These are phyloP conservation scores for Hirtodrosophila trivittata DNA, from an alignment of 2,888 invertebrate genomes.

Conservation along the genomic window DNA sequence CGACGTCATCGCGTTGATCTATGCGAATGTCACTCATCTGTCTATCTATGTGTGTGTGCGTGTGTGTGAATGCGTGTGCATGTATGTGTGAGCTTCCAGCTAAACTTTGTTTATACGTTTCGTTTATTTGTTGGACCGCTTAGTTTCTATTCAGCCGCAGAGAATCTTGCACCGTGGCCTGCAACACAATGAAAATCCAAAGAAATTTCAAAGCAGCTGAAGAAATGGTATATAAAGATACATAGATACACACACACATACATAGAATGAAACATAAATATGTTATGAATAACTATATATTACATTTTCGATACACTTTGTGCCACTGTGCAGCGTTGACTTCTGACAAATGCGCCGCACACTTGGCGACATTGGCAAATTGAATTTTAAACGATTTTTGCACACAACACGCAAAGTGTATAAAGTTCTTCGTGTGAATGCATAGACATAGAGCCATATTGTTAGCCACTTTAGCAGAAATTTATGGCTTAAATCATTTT, in stretches of 20 bases:
- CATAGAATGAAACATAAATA: background rate
- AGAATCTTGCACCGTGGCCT: constrained; percentile 6
- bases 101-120: constrained; percentile 49
- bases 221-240: too few relatives aligned
- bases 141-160: constrained; percentile 14
- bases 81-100: constrained; percentile 6
- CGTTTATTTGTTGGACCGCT: constrained; percentile 43
- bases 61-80: background rate
- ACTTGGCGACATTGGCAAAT: constrained; percentile 56
- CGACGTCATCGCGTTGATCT: constrained; percentile 60
- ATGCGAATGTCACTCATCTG: constrained; percentile 47
- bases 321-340: constrained; percentile 29
- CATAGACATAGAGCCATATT: constrained; percentile 33
- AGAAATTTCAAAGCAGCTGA: too few relatives aligned
- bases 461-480: constrained; percentile 17
- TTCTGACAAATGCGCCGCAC: constrained; percentile 46
- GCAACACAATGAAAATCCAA: background rate
- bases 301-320: too few relatives aligned
- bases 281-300: too few relatives aligned
- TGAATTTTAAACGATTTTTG: constrained; percentile 60
- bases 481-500: constrained; percentile 45
- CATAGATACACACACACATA: background rate
- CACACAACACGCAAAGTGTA: constrained; percentile 34
- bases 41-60: constrained; percentile 8
- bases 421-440: constrained; percentile 30